phyloP scores from a whole-genome alignment of 1,140 invertebrate species.

The Anthonomus grandis region DNA sequence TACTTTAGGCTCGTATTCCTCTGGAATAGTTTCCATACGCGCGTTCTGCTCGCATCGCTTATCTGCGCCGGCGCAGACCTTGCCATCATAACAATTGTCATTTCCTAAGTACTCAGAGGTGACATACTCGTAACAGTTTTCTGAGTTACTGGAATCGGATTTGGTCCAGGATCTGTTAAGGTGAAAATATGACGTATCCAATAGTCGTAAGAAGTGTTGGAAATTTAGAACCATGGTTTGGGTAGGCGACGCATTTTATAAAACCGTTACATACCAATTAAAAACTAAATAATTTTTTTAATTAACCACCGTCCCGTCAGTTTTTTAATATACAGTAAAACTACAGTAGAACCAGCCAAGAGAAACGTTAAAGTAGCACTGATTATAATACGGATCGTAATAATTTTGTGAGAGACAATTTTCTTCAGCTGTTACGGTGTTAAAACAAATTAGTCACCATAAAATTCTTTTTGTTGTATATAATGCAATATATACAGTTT shows the following conservation, averaged over 20 bases:
- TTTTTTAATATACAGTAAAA: too few species aligned
- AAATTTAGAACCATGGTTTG: conserved; percentile 19
- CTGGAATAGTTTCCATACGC: conserved; percentile 76
- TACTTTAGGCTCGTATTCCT: conserved; percentile 73
- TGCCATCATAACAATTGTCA: conserved; percentile 15
- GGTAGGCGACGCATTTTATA: too few species aligned
- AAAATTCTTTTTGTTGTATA: conserved; percentile 8
- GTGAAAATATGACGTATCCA: conserved; percentile 5
- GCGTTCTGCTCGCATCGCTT: conserved; percentile 26
- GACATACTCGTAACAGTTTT: conserved; percentile 41
- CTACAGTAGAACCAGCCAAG: too few species aligned
- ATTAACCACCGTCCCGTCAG: too few species aligned
- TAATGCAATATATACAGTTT: neutral
- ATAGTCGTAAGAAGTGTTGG: conserved; percentile 4
- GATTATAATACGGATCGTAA: too few species aligned
- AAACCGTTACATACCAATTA: too few species aligned
- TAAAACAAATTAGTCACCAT: neutral
- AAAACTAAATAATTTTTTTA: too few species aligned
- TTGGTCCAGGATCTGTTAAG: conserved; percentile 41
- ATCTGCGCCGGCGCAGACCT: conserved; percentile 12
- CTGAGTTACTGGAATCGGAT: conserved; percentile 38
- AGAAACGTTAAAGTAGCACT: too few species aligned
- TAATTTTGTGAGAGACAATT: neutral
- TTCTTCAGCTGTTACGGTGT: conserved; percentile 9
- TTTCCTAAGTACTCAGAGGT: conserved; percentile 14